Base-by-base conservation (phyloP, 2,888 invertebrate species). In the Dicranocentrus wangi region DNA sequence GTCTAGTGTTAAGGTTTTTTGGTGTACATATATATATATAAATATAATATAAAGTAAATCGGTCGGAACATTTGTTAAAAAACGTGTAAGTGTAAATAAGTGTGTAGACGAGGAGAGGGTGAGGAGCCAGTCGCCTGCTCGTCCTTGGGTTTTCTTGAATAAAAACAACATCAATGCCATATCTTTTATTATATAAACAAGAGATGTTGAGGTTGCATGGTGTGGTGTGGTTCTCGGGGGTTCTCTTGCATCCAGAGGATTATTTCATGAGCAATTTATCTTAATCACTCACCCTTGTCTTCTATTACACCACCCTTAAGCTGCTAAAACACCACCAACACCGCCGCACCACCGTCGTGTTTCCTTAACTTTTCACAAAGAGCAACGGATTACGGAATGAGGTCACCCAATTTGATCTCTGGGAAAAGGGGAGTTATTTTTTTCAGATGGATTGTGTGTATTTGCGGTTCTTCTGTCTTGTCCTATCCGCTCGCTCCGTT, bases 361-460 rank as follows among this genome's bases (percentile, higher is more conserved):
- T 71, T 71, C 8, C 71, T 43, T 60, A 60, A 60, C 19, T 58
- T 58, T 23, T 53, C 53, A 39, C 28, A 43, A 61, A 39, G 51
- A 28, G 28, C n/a, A 39, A n/a, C 7, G 43, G 72, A 72, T 63
- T 63, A 63, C 28, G 51, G 53, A 73, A 63, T 51, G 72, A 63
- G 72, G 72, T 73, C 72, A 73, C 63, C 72, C 63, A 63, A 25
- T 63, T 60, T 60, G 71, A 71, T 71, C 71, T 42, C 70, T 60
- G 47, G 47, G 47, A 47, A n/a, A 47, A 47, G 47, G 15, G 47
- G 47, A 47, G 39, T 39, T 8, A 8, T 39, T 39, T 13, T 13
- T 39, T 39, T 39, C 13, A n/a, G n/a, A n/a, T 55, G 70, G 32
- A 27, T 58, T 55, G 51, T 42, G 19, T 68, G 27, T 27, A 27